phyloP scores from a whole-genome alignment of 2,797 vertebrate genomes.

The Coluber constrictor region DNA sequence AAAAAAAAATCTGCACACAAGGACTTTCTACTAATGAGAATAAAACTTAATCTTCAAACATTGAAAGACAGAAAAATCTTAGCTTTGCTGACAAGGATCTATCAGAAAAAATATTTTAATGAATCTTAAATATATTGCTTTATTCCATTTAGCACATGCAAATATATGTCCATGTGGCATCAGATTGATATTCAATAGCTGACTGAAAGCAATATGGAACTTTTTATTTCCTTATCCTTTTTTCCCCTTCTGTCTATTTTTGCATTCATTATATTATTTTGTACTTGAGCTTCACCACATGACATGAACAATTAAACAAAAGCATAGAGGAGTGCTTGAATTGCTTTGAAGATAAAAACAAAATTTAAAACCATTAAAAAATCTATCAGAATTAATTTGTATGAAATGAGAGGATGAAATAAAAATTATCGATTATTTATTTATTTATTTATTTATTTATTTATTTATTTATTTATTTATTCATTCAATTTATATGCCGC shows the following conservation, averaged over 20 bases:
- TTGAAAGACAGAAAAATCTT: not conserved
- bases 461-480: no score
- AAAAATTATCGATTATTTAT: not conserved
- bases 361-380: conserved; percentile 10
- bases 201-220: not conserved
- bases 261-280: conserved; percentile 26
- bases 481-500: no score
- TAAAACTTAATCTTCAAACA: not conserved
- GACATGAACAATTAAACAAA: conserved; percentile 20
- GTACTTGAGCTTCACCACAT: not conserved
- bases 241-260: not conserved
- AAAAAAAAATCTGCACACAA: not conserved
- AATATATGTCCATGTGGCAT: not conserved
- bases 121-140: not conserved
- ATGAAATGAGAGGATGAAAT: conserved; percentile 3
- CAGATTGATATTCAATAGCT: not conserved
- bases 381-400: conserved; percentile 6
- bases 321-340: conserved; percentile 4
- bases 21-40: not conserved
- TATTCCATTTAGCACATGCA: not conserved
- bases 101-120: not conserved
- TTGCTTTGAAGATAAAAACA: conserved; percentile 21
- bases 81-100: not conserved
- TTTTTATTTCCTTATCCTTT: not conserved
- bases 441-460: no score